A percentile compares a stretch with the other conserved stretches of the same genome.
These are phyloP conservation scores for Drosophila kurseongensis DNA, from an alignment of 1,140 invertebrate species.

Conservation along the genomic window DNA sequence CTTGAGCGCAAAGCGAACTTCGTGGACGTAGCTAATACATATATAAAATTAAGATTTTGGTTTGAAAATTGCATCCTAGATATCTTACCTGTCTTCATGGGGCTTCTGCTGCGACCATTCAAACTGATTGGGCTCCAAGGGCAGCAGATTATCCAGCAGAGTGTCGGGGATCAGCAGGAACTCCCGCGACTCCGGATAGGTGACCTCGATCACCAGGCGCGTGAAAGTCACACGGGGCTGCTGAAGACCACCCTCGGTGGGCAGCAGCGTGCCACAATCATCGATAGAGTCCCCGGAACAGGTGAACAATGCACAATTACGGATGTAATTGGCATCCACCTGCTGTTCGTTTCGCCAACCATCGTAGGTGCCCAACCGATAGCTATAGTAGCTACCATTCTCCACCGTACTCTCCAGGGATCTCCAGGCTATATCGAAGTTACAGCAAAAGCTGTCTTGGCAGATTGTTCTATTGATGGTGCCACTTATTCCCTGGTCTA, in stretches of 20 bases:
- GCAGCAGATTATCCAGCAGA: conserved; percentile 54
- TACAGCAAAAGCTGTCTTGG: conserved; percentile 59
- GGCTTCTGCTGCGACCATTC: conserved; percentile 36
- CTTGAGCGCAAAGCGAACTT: conserved; percentile 36
- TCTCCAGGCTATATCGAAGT: conserved; percentile 56
- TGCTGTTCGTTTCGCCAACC: conserved; percentile 59
- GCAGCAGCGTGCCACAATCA: conserved; percentile 55
- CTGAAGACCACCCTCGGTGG: not conserved
- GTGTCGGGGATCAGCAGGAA: conserved; percentile 60
- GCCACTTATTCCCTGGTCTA: not conserved
- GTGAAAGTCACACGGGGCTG: conserved; percentile 41
- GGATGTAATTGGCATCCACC: conserved; percentile 53
- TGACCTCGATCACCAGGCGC: conserved; percentile 39
- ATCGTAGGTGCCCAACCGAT: conserved; percentile 65
- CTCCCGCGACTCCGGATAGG: conserved; percentile 41
- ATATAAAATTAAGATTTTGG: too few species aligned
- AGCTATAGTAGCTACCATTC: conserved; percentile 28
- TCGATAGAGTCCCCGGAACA: conserved; percentile 53
- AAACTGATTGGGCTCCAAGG: conserved; percentile 59
- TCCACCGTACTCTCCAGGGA: not conserved
- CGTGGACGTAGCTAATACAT: conserved; percentile 49
- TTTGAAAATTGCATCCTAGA: not conserved
- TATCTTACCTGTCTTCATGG: conserved; percentile 20
- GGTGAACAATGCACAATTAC: conserved; percentile 68
- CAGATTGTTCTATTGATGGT: conserved; percentile 26